Evolutionary conservation across 2,113 vertebrate species (phyloP).

Genomic region (Pseudopodoces humilis): DNA sequence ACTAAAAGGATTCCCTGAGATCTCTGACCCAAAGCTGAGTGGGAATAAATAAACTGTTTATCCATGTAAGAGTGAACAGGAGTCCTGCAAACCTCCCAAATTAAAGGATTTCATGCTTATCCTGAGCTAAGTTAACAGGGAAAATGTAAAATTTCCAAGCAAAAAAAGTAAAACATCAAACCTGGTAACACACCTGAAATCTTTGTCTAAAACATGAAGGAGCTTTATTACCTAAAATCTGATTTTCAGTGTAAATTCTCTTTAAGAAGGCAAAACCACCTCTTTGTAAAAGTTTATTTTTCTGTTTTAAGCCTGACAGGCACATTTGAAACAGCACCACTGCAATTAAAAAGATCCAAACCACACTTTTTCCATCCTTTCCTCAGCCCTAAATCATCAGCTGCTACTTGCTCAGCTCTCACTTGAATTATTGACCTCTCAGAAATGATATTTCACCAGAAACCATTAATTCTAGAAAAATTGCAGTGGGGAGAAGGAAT

Average conservation of each 20-base stretch:
- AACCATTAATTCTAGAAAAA: not conserved
- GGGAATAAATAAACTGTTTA: not conserved
- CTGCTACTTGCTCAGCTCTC: not conserved
- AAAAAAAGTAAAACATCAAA: not conserved
- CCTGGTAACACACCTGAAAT: not conserved
- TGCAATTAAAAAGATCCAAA: not conserved
- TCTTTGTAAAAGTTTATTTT: not conserved
- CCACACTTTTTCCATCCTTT: not conserved
- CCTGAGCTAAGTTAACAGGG: not conserved
- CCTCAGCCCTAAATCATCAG: not conserved
- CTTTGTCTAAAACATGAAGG: not conserved
- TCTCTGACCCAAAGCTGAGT: not conserved
- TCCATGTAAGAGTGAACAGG: not conserved
- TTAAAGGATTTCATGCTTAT: not conserved
- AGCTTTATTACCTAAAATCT: not conserved
- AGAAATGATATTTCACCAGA: not conserved
- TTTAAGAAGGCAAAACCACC: not conserved
- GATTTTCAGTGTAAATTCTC: not conserved
- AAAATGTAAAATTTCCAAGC: not conserved
- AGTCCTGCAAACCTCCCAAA: not conserved
- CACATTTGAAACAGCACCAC: not conserved
- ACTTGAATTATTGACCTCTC: not conserved
- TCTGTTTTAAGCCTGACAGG: not conserved
- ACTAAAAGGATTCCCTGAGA: not conserved
- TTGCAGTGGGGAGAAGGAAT: not conserved